These are phyloP conservation scores for Drosophila tani DNA, from an alignment of 1,140 invertebrate species.

Conservation along the genomic window DNA sequence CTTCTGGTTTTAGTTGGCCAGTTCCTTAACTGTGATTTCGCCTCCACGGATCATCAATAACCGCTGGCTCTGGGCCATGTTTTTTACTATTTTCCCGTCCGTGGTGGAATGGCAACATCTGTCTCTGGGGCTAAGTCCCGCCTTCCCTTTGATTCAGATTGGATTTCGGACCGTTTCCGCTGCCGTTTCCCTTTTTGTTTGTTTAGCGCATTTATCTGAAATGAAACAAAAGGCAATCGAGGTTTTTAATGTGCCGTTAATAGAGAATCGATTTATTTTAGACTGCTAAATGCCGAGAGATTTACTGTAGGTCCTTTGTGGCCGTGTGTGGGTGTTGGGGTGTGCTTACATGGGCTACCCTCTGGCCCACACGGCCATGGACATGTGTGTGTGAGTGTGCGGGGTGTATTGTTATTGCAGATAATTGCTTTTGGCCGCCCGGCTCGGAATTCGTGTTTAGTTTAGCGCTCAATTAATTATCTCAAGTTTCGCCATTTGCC, in stretches of 20 bases:
- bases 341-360: conserved; percentile 5
- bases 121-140: conserved; percentile 42
- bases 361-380: conserved; percentile 1
- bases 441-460: conserved; percentile 69
- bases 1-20: conserved; percentile 34
- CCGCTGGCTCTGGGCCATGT: conserved; percentile 52
- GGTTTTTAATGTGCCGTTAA: conserved; percentile 80
- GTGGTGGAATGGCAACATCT: conserved; percentile 50
- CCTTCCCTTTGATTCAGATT: conserved; percentile 15
- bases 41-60: conserved; percentile 49
- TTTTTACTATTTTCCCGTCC: conserved; percentile 17
- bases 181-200: conserved; percentile 28
- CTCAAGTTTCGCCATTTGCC: conserved; percentile 75
- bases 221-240: conserved; percentile 76
- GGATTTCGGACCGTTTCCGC: conserved; percentile 32
- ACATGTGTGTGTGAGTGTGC: conserved; percentile 13
- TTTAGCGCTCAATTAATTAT: conserved; percentile 81
- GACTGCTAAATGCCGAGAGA: conserved; percentile 77
- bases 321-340: conserved; percentile 10
- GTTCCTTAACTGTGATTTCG: conserved; percentile 47
- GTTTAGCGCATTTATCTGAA: conserved; percentile 65
- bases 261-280: conserved; percentile 79
- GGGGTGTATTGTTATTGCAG: conserved; percentile 64
- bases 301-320: conserved; percentile 51
- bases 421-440: conserved; percentile 71